A percentile compares a stretch with the other conserved stretches of the same genome.
phyloP scores from a whole-genome alignment of 2,888 invertebrate species.

The Nomada lathburiana region DNA sequence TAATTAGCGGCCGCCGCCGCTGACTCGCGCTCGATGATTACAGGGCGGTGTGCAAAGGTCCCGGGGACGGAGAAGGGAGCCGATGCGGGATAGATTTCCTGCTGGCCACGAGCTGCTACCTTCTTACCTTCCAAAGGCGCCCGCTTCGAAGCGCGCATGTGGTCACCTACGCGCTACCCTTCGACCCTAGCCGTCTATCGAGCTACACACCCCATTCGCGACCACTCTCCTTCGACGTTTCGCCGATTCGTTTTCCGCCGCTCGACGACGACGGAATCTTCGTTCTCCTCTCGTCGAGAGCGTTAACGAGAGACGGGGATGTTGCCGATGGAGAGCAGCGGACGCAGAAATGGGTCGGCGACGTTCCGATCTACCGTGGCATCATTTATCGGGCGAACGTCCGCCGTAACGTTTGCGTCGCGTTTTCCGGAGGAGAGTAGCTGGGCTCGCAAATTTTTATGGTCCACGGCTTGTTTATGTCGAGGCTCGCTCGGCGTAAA shows the following conservation, averaged over 20 bases:
- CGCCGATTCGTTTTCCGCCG: neutral
- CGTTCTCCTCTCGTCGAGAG: too few relatives aligned
- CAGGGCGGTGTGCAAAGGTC: slow-evolving; percentile 84
- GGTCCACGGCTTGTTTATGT: slow-evolving; percentile 46
- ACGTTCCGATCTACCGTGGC: slow-evolving; percentile 38
- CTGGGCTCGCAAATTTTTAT: slow-evolving; percentile 67
- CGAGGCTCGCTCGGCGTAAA: slow-evolving; percentile 43
- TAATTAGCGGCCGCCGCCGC: slow-evolving; percentile 84
- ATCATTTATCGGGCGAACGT: slow-evolving; percentile 65
- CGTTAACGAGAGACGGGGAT: too few relatives aligned
- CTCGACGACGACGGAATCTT: neutral
- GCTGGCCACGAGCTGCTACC: slow-evolving; percentile 77
- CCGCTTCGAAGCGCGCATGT: slow-evolving; percentile 26
- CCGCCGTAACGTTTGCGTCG: slow-evolving; percentile 37
- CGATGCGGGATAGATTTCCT: slow-evolving; percentile 81
- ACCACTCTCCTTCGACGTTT: neutral
- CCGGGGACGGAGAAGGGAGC: slow-evolving; percentile 70
- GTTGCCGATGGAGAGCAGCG: too few relatives aligned
- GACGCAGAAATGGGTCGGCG: neutral
- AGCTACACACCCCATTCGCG: slow-evolving; percentile 12
- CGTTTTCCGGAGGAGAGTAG: slow-evolving; percentile 46
- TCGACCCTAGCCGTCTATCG: slow-evolving; percentile 2
- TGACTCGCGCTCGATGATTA: slow-evolving; percentile 83
- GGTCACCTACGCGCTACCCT: slow-evolving; percentile 7
- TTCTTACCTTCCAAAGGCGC: slow-evolving; percentile 68